These are phyloP conservation scores for Scolopax mira DNA, from an alignment of 2,113 vertebrate species.

Conservation along the genomic window DNA sequence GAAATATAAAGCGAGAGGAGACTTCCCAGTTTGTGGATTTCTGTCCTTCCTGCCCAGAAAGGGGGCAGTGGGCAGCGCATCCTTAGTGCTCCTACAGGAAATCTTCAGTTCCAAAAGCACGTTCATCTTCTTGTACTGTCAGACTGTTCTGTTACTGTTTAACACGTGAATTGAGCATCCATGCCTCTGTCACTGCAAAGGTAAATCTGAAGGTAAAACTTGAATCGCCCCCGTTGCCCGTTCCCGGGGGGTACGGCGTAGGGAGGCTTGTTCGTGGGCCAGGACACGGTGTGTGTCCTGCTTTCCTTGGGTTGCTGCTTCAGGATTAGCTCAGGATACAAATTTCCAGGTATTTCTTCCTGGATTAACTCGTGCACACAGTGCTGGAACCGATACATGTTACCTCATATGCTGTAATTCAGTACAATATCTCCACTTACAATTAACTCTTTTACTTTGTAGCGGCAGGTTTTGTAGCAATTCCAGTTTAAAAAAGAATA, in stretches of 20 bases:
- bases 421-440: accelerated
- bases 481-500: background rate
- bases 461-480: background rate
- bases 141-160: background rate
- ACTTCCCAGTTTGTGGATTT: background rate
- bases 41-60: background rate
- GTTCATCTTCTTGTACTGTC: background rate
- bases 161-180: background rate
- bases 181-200: accelerated
- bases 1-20: background rate
- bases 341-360: background rate
- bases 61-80: background rate
- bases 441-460: background rate
- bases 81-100: background rate
- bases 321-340: background rate
- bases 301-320: too few relatives aligned
- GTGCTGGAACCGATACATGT: too few relatives aligned
- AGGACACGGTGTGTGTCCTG: accelerated
- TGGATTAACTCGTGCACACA: background rate
- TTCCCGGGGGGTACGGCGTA: accelerated
- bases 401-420: background rate
- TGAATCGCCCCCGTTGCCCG: accelerated
- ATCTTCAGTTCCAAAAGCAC: accelerated
- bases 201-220: too few relatives aligned
- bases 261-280: accelerated